These are phyloP conservation scores for Lota lota DNA, from an alignment of 2,113 vertebrate species.

Conservation along the genomic window DNA sequence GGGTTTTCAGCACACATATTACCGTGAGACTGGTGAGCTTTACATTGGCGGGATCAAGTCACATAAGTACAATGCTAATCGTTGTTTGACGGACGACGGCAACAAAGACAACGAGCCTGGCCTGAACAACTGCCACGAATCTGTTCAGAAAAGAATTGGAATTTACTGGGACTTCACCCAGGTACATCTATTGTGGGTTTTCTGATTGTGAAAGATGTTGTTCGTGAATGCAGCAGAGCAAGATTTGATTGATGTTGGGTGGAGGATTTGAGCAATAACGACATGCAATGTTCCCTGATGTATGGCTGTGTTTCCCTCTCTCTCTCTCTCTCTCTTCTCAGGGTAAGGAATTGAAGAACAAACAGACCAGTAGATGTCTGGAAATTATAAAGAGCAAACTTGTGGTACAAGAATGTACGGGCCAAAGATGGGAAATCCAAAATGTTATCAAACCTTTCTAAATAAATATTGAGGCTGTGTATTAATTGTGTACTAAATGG, in stretches of 20 bases:
- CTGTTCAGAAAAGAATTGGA: constrained; percentile 45
- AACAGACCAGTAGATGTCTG: constrained; percentile 60
- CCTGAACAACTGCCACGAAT: constrained; percentile 57
- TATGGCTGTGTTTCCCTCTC: neutral
- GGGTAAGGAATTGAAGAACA: constrained; percentile 65
- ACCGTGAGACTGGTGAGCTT: constrained; percentile 51
- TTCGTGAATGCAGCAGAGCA: neutral
- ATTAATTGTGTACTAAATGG: too few relatives aligned
- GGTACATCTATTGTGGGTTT: constrained; percentile 32
- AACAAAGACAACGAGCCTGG: constrained; percentile 29
- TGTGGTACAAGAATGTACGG: constrained; percentile 54
- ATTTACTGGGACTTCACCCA: constrained; percentile 72
- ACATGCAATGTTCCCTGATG: neutral
- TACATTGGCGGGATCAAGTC: constrained; percentile 54
- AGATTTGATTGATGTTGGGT: neutral
- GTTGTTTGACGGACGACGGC: constrained; percentile 58
- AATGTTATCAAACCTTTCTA: constrained; percentile 50
- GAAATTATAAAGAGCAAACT: constrained; percentile 49
- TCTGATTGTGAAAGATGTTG: neutral
- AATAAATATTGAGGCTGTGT: constrained; percentile 23
- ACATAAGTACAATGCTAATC: constrained; percentile 47
- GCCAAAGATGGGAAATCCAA: constrained; percentile 62
- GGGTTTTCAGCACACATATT: constrained; percentile 33
- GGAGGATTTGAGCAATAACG: neutral
- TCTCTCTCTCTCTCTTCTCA: constrained; percentile 50